These are phyloP conservation scores for Schizothorax lantsangensis DNA, from an alignment of 2,797 vertebrate species.

Conservation along the genomic window DNA sequence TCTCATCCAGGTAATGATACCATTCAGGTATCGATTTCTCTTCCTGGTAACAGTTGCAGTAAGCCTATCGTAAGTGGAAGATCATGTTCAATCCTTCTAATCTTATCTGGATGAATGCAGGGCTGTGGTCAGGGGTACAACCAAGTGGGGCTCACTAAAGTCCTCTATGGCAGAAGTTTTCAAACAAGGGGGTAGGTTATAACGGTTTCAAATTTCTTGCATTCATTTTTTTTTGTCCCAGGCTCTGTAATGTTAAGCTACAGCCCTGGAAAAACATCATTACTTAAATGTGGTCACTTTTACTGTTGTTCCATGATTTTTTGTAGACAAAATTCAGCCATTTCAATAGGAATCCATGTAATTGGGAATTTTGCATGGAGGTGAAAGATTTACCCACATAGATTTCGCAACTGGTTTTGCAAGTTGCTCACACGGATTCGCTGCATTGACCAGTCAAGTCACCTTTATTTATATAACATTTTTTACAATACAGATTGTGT, in stretches of 20 bases:
- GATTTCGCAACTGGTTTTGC: not conserved
- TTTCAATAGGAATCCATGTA: not conserved
- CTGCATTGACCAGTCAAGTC: not conserved
- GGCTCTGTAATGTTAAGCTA: not conserved
- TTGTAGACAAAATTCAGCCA: not conserved
- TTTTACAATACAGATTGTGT: too few species aligned
- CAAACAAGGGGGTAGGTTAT: not conserved
- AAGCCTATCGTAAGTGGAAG: constrained; percentile 7
- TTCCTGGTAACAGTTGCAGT: constrained; percentile 17
- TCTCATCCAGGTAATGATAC: constrained; percentile 13
- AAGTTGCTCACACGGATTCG: too few species aligned
- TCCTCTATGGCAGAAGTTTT: not conserved
- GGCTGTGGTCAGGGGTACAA: not conserved
- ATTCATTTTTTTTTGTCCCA: not conserved
- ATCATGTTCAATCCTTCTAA: constrained; percentile 22
- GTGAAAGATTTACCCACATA: not conserved
- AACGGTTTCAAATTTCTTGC: not conserved
- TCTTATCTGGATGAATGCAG: not conserved
- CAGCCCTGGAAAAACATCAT: not conserved
- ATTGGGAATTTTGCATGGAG: not conserved
- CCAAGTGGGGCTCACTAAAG: not conserved
- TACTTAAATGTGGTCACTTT: not conserved
- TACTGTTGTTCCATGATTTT: not conserved
- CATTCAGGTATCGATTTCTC: constrained; percentile 15
- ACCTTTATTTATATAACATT: too few species aligned